Evolutionary conservation across 2,888 invertebrate species (phyloP), one percentile per base, ranked within the genome.

Genomic region (Brassicogethes aeneus): DNA sequence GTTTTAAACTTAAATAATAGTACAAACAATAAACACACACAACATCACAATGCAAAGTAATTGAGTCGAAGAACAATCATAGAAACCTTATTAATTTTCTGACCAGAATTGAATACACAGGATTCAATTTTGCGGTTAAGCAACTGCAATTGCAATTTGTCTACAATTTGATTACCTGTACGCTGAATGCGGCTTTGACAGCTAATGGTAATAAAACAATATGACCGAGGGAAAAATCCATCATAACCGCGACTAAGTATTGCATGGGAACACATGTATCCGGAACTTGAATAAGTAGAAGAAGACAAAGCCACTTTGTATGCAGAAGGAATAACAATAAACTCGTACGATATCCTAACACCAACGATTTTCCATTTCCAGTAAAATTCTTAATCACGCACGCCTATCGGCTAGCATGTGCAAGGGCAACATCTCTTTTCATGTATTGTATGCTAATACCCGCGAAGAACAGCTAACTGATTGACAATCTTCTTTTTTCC

Each of bases 321-420:
- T 32, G 10, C 32, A 12, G 32, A 13, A 32, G 12, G 32, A 32
- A 32, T 32, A 23, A 32, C 32, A 32, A 32, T 32, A 32, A 32
- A 32, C 12, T 12, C 12, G 32, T 32, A 32, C 5, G 14, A 32
- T n/a, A 32, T 12, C 13, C 13, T 32, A 32, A 32, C 32, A 32
- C 32, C 14, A 13, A 13, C 32, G 32, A 13, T 32, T 32, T 32
- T 32, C 32, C 12, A 32, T 32, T 32, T 32, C 32, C 32, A 12
- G 14, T 32, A 32, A 32, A 10, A 32, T 32, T 32, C 12, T 32
- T 32, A 32, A 32, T 32, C 32, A 32, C 32, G 32, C 32, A 32
- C 14, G 32, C 32, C 32, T 32, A 8, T 13, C 32, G 32, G 32
- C 8, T 5, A 32, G 32, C 32, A 32, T 32, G 32, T 32, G 32